These are phyloP conservation scores for Amazona guildingii DNA, from an alignment of 2,113 vertebrate genomes.

Conservation along the genomic window DNA sequence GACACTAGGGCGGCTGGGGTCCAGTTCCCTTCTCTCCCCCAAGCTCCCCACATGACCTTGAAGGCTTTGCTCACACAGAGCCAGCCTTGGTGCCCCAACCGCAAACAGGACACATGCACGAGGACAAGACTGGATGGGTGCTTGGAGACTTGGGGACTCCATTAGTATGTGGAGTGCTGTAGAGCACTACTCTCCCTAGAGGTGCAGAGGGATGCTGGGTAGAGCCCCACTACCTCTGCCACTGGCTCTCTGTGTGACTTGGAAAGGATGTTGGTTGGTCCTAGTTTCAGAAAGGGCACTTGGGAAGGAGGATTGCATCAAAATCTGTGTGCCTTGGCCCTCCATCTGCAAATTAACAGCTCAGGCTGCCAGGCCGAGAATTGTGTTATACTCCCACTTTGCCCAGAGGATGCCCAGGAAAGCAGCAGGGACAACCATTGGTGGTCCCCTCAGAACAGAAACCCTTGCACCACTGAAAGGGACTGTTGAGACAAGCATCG, in stretches of 20 bases:
- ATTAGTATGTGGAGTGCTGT: not conserved
- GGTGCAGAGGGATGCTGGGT: not conserved
- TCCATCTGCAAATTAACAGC: not conserved
- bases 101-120: not conserved
- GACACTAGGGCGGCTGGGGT: not conserved
- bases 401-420: not conserved
- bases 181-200: not conserved
- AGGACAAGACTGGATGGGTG: not conserved
- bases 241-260: not conserved
- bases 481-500: not conserved
- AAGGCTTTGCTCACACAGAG: not conserved
- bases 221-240: not conserved
- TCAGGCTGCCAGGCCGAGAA: not conserved
- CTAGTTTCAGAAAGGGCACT: not conserved
- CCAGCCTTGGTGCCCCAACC: not conserved
- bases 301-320: not conserved
- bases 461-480: rapidly evolving
- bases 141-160: not conserved
- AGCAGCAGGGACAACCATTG: not conserved
- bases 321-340: not conserved
- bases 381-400: rapidly evolving
- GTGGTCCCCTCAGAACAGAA: not conserved
- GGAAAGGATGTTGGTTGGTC: not conserved
- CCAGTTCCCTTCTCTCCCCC: not conserved
- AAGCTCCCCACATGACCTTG: not conserved